These are phyloP conservation scores for Sebastolobus altivelis DNA, from an alignment of 2,797 vertebrate species.

Conservation along the genomic window DNA sequence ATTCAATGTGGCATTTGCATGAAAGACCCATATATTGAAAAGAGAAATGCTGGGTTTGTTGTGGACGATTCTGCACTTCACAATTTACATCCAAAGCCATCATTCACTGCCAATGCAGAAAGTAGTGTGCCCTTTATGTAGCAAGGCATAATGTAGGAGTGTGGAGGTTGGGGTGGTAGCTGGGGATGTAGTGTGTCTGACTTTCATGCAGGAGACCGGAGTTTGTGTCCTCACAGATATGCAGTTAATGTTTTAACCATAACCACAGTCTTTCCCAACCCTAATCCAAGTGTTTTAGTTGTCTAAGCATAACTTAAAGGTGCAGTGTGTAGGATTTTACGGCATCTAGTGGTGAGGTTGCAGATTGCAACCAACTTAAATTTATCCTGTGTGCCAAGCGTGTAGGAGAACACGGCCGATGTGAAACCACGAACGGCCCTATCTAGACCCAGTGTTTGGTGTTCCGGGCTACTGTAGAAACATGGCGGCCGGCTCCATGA, in stretches of 20 bases:
- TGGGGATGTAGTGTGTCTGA: neutral
- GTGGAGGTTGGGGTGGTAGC: neutral
- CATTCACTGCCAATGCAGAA: neutral
- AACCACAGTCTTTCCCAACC: neutral
- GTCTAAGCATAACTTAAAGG: too few relatives aligned
- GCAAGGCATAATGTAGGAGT: neutral
- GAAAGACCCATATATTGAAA: neutral
- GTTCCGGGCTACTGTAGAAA: too few relatives aligned
- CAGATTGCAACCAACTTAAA: too few relatives aligned
- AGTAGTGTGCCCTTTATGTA: neutral
- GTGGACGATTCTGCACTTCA: neutral
- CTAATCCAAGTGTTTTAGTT: neutral
- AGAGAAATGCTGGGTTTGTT: neutral
- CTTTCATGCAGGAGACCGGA: neutral
- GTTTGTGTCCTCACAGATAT: neutral
- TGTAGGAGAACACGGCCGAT: too few relatives aligned
- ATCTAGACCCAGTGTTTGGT: too few relatives aligned
- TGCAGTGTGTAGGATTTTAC: too few relatives aligned
- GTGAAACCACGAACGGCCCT: fast-evolving
- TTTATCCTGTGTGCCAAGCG: too few relatives aligned
- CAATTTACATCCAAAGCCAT: neutral
- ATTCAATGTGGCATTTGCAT: neutral
- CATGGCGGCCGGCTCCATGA: too few relatives aligned
- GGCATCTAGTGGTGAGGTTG: too few relatives aligned
- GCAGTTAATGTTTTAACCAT: neutral